Base-by-base conservation (phyloP, 2,113 vertebrate genomes). In the Atrichornis clamosus region DNA sequence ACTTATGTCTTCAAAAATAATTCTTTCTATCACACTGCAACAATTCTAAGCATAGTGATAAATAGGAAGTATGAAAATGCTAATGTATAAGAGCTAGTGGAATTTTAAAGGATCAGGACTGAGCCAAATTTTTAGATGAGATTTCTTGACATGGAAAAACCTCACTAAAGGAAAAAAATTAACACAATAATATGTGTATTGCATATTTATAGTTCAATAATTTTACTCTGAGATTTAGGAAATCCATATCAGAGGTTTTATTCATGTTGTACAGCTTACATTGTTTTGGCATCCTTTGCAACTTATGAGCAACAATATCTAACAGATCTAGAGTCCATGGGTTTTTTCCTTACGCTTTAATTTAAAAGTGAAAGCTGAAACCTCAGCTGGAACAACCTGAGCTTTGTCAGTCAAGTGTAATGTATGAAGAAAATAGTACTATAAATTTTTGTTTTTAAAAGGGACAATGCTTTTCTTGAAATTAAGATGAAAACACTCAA, bases 1-100 rank as follows among this genome's bases (percentile, higher is more conserved):
- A 97, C 75, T 96, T 96, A 94, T 85, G 87, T 95, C 95, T 95
- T 97, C 87, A 95, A 91, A 96, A 97, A 95, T 94, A 96, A 96
- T 95, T 96, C 95, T 92, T 94, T 95, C 89, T 79, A 94, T 93
- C 83, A 90, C 17, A 39, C 41, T 82, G 93, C 83, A 97, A 93
- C 92, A 81, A 96, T 90, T 93, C 88, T 84, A 87, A 93, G 92
- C 58, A 65, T 15, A 82, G 69, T 44, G 90, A 96, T 87, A 96
- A 96, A 96, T 64, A 92, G 76, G 79, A 96, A 84, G 73, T 76
- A 94, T 75, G 92, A 92, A 96, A 94, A 96, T 96, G 95, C 53
- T 95, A 93, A 96, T 92, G 21, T 72, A 4, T 58, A 37, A 97
- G 76, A 96, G 80, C 85, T 87, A 18, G 73, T 68, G 53, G 93